phyloP scores from a whole-genome alignment of 2,888 invertebrate genomes.

The Nymphalis urticae region DNA sequence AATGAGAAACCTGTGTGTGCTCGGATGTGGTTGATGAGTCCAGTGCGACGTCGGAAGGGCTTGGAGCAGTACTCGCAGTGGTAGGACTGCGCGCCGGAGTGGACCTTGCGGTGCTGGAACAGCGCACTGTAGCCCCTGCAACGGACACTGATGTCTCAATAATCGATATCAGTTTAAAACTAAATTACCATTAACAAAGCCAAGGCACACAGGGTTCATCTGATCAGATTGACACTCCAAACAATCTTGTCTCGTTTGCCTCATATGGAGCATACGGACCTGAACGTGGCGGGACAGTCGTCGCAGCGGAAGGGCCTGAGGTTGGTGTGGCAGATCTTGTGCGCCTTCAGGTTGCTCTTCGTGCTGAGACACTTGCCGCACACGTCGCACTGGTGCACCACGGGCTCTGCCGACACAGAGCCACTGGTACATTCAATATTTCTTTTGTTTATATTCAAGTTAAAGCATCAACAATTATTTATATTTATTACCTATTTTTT shows the following conservation, averaged over 20 bases:
- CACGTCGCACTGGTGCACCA: constrained; percentile 65
- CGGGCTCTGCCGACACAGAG: constrained; percentile 1
- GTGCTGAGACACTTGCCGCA: constrained; percentile 74
- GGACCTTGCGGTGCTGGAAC: constrained; percentile 69
- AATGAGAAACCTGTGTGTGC: constrained; percentile 65
- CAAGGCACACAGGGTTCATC: too few species aligned
- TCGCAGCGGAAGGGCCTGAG: constrained; percentile 62
- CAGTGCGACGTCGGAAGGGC: constrained; percentile 65
- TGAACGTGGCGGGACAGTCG: constrained; percentile 67
- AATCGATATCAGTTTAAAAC: background rate
- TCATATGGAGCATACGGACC: constrained; percentile 46
- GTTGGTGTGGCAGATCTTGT: constrained; percentile 71
- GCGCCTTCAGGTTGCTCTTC: constrained; percentile 71
- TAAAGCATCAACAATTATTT: too few species aligned
- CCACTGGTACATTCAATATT: constrained; percentile 36
- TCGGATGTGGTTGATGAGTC: constrained; percentile 69
- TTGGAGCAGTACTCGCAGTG: constrained; percentile 75
- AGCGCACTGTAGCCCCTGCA: constrained; percentile 73
- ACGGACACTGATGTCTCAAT: constrained; percentile 24
- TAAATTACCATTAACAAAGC: background rate
- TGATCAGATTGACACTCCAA: too few species aligned
- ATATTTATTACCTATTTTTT: constrained; percentile 57
- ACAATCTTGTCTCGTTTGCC: too few species aligned
- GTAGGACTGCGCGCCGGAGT: constrained; percentile 70
- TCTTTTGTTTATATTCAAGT: too few species aligned